Evolutionary conservation across 2,797 vertebrate genomes (phyloP).

Genomic region (Pangasius mekongensis): DNA sequence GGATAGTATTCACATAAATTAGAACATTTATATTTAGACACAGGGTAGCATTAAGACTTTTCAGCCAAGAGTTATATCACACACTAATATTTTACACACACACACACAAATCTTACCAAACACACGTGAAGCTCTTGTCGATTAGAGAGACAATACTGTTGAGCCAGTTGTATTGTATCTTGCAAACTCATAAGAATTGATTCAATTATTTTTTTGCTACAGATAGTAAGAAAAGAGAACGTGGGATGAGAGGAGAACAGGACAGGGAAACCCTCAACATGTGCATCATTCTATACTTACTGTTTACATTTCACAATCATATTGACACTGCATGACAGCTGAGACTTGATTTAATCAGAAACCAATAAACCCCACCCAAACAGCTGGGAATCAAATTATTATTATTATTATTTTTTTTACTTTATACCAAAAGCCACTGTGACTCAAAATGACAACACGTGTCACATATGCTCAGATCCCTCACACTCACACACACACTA

Average conservation of each 20-base stretch:
- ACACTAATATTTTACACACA: too few relatives aligned
- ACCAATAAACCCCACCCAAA: background rate
- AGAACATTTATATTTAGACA: constrained; percentile 5
- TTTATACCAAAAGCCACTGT: background rate
- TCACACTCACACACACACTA: constrained; percentile 11
- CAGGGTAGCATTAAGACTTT: background rate
- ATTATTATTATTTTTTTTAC: background rate
- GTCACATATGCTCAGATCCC: constrained; percentile 23
- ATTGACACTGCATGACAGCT: background rate
- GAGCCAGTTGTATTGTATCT: background rate
- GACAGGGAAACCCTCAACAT: background rate
- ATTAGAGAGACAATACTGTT: background rate
- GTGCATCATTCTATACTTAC: background rate
- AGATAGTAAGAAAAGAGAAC: background rate
- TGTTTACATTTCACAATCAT: background rate
- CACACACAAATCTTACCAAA: background rate
- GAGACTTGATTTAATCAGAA: background rate
- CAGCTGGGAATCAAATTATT: background rate
- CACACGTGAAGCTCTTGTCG: background rate
- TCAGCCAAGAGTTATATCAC: background rate
- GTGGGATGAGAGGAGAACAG: background rate
- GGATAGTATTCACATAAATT: background rate
- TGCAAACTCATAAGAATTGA: background rate
- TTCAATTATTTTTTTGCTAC: background rate
- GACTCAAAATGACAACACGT: background rate